These are phyloP conservation scores for Ptychobarbus kaznakovi DNA, from an alignment of 2,797 vertebrate species.

Conservation along the genomic window DNA sequence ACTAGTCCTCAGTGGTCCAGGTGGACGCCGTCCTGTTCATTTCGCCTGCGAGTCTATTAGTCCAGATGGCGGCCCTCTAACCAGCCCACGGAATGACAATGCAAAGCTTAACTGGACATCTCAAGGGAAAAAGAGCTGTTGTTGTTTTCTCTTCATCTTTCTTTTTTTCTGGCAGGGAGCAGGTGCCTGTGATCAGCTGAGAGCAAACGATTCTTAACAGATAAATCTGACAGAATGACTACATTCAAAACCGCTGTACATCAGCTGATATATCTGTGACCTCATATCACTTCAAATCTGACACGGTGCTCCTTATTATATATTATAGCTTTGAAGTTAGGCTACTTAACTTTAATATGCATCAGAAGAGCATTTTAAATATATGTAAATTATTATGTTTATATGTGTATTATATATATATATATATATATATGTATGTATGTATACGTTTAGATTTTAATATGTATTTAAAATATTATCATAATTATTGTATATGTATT, in stretches of 20 bases:
- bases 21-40: constrained; percentile 44
- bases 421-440: no score
- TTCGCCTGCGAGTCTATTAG: constrained; percentile 11
- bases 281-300: not conserved
- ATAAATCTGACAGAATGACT: not conserved
- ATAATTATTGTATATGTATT: not conserved
- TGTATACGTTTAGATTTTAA: not conserved
- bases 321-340: not conserved
- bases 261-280: not conserved
- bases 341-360: not conserved
- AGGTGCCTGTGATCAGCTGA: constrained; percentile 29
- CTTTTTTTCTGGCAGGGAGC: not conserved
- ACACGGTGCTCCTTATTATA: not conserved
- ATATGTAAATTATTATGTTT: not conserved
- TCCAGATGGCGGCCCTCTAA: constrained; percentile 56
- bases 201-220: not conserved
- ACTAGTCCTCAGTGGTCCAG: constrained; percentile 48
- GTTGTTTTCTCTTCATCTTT: constrained; percentile 14
- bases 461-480: not conserved
- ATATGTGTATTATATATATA: no score
- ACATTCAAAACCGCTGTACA: not conserved
- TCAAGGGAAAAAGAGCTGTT: constrained; percentile 42
- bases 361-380: not conserved
- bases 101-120: constrained; percentile 46
- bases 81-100: constrained; percentile 39